A percentile compares a stretch with the other conserved stretches of the same genome.
phyloP scores from a whole-genome alignment of 2,113 vertebrate genomes.

The Orientallactaga bullata region DNA sequence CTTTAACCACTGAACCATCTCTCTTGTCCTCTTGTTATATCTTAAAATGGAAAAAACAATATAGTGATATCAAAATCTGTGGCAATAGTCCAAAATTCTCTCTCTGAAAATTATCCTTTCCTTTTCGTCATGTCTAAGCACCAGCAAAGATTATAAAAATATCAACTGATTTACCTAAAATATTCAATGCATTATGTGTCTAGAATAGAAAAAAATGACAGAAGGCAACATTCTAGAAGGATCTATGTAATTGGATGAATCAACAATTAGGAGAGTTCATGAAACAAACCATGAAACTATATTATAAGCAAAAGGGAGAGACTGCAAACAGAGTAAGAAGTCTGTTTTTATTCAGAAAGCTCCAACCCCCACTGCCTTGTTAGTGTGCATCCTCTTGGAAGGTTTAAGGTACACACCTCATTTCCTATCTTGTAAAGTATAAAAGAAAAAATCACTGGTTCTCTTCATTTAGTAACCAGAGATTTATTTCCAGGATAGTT shows the following conservation, averaged over 20 bases:
- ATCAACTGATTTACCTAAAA: background rate
- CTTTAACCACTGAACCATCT: too few relatives aligned
- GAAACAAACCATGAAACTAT: background rate
- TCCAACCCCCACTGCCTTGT: background rate
- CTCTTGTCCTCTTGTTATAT: background rate
- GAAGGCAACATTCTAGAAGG: constrained; percentile 20
- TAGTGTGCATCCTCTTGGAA: constrained; percentile 43
- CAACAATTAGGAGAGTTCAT: background rate
- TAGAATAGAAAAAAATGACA: background rate
- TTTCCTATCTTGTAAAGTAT: constrained; percentile 48
- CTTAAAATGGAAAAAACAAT: background rate
- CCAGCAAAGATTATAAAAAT: background rate
- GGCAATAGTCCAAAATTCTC: background rate
- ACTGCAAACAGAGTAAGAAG: background rate
- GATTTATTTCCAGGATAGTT: constrained; percentile 57
- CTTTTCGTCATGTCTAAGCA: background rate
- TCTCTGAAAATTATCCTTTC: background rate
- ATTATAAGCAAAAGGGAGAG: background rate
- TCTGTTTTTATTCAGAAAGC: background rate
- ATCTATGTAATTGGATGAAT: background rate
- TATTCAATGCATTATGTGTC: background rate
- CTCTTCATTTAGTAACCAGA: constrained; percentile 49
- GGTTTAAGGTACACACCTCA: constrained; percentile 45
- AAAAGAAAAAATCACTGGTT: constrained; percentile 52
- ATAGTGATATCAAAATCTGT: background rate